phyloP scores from a whole-genome alignment of 2,113 vertebrate species.

The Chlamydotis undulata region DNA sequence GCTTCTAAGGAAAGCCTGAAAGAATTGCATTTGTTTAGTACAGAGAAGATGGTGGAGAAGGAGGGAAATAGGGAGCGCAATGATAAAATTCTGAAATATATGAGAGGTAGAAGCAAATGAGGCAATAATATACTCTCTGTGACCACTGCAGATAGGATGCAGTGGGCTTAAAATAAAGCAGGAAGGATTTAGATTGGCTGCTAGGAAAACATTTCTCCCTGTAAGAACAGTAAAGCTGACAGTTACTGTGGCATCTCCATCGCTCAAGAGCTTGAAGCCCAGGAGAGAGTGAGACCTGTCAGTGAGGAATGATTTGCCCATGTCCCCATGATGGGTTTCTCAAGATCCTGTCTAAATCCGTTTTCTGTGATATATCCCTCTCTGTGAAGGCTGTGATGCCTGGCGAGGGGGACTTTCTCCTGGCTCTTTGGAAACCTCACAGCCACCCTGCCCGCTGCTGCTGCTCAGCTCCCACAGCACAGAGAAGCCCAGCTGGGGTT shows the following conservation, averaged over 20 bases:
- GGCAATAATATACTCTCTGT: background rate
- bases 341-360: rapidly evolving
- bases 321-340: background rate
- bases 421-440: background rate
- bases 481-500: rapidly evolving
- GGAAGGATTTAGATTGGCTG: background rate
- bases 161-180: background rate
- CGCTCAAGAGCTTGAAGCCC: background rate
- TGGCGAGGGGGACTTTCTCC: background rate
- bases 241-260: background rate
- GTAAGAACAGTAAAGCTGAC: background rate
- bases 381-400: background rate
- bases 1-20: background rate
- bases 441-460: rapidly evolving
- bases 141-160: background rate
- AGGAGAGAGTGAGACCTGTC: rapidly evolving
- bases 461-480: background rate
- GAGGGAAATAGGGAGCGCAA: background rate
- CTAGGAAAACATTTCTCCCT: background rate
- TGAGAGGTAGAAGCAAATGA: background rate
- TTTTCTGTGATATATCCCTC: background rate
- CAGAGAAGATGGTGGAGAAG: background rate
- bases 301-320: background rate
- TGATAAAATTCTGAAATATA: background rate
- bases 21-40: background rate